phyloP scores from a whole-genome alignment of 2,113 vertebrate species.

The Cepphus grylle region DNA sequence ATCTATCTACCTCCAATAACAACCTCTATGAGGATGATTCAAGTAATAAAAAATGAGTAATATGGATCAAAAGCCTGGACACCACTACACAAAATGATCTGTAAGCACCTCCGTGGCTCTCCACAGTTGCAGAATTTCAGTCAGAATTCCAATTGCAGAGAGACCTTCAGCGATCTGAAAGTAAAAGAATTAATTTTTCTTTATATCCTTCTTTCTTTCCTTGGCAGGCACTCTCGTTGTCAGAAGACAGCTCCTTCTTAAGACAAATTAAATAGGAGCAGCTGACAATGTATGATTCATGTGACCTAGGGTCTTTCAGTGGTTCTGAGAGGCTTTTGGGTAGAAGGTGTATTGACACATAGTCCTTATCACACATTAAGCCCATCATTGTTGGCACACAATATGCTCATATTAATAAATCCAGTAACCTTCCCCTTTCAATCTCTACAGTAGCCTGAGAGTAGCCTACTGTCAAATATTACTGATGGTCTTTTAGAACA shows the following conservation, averaged over 20 bases:
- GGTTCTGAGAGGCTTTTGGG: not conserved
- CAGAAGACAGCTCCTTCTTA: slow-evolving; percentile 11
- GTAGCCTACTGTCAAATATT: not conserved
- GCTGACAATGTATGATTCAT: not conserved
- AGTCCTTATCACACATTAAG: not conserved
- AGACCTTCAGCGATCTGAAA: not conserved
- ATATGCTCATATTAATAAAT: not conserved
- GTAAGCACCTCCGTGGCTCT: not conserved
- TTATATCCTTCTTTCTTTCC: not conserved
- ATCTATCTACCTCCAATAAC: not conserved
- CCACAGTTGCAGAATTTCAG: not conserved
- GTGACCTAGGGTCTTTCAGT: not conserved
- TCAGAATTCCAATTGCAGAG: not conserved
- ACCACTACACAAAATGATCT: not conserved
- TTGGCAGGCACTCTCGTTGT: not conserved
- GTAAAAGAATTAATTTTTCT: not conserved
- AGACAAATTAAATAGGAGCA: not conserved
- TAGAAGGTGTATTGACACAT: not conserved
- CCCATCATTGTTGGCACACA: not conserved
- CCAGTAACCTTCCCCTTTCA: not conserved
- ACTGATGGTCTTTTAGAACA: not conserved
- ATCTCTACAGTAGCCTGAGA: not conserved
- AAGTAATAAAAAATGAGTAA: not conserved
- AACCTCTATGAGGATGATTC: not conserved
- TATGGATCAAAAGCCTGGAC: not conserved